Evolutionary conservation across 2,888 invertebrate species (phyloP).

Genomic region (Alloscopus bannaensis): DNA sequence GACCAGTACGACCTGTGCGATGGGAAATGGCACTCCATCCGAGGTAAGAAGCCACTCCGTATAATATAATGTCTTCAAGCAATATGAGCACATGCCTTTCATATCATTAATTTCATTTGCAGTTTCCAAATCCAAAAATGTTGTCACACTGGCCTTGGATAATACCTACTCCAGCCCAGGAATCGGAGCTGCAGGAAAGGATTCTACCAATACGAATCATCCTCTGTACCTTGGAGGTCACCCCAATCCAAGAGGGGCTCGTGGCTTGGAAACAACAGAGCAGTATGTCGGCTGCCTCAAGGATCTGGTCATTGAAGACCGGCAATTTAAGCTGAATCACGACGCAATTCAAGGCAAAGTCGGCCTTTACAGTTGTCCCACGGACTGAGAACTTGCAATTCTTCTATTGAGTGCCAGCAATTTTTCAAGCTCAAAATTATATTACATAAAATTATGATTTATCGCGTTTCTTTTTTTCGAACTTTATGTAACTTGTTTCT

Average conservation of each 20-base stretch:
- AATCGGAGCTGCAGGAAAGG: slow-evolving; percentile 81
- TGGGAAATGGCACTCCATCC: slow-evolving; percentile 94
- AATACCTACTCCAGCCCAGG: slow-evolving; percentile 85
- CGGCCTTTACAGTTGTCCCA: slow-evolving; percentile 69
- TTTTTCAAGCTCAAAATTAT: too few relatives aligned
- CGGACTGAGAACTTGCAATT: slow-evolving; percentile 55
- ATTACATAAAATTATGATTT: too few relatives aligned
- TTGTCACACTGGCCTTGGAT: slow-evolving; percentile 91
- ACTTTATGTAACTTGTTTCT: too few relatives aligned
- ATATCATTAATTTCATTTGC: background rate
- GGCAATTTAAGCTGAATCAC: slow-evolving; percentile 65
- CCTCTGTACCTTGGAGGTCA: slow-evolving; percentile 83
- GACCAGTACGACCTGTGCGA: slow-evolving; percentile 88
- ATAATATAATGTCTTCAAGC: background rate
- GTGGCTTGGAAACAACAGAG: slow-evolving; percentile 83
- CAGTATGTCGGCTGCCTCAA: slow-evolving; percentile 87
- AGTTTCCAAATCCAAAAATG: slow-evolving; percentile 88
- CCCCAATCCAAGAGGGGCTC: slow-evolving; percentile 77
- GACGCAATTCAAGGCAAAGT: slow-evolving; percentile 66
- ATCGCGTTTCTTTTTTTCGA: too few relatives aligned
- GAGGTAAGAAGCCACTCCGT: slow-evolving; percentile 75
- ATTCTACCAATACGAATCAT: slow-evolving; percentile 82
- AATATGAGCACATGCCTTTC: background rate
- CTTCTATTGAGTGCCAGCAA: too few relatives aligned
- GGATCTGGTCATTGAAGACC: slow-evolving; percentile 73